These are phyloP conservation scores for Dinomys branickii DNA, from an alignment of 2,113 vertebrate species.

Conservation along the genomic window DNA sequence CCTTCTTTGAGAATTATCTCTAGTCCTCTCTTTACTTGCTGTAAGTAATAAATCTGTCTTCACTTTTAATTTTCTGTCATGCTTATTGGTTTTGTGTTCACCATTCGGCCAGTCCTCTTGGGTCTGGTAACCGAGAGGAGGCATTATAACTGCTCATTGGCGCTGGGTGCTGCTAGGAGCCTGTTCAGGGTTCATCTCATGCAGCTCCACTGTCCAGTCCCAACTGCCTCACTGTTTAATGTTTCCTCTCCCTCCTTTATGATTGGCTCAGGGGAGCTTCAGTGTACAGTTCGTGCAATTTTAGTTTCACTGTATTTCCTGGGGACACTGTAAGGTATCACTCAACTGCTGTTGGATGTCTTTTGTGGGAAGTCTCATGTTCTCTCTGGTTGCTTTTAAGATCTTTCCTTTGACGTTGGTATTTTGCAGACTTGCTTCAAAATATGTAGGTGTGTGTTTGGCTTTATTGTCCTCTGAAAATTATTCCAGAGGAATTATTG, in stretches of 20 bases:
- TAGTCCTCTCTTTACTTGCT: not conserved
- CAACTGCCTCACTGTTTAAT: fast-evolving
- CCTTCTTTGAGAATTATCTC: not conserved
- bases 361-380: not conserved
- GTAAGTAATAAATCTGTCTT: not conserved
- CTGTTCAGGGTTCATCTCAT: not conserved
- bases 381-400: not conserved
- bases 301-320: not conserved
- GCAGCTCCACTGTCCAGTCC: too few relatives aligned
- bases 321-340: not conserved
- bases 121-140: not conserved
- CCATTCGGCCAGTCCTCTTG: not conserved
- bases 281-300: not conserved
- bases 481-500: not conserved
- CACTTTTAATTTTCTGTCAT: not conserved
- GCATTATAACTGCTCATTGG: not conserved
- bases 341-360: not conserved
- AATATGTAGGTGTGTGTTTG: not conserved
- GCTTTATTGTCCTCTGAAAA: not conserved
- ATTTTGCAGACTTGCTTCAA: constrained; percentile 13
- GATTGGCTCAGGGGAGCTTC: not conserved
- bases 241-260: not conserved
- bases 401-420: not conserved
- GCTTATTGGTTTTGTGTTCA: not conserved
- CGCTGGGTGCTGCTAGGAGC: fast-evolving